Percentiles rank a stretch among this genome's conserved stretches.
Evolutionary conservation across 2,888 invertebrate species (phyloP).

Genomic region (Cheilosia urbana): DNA sequence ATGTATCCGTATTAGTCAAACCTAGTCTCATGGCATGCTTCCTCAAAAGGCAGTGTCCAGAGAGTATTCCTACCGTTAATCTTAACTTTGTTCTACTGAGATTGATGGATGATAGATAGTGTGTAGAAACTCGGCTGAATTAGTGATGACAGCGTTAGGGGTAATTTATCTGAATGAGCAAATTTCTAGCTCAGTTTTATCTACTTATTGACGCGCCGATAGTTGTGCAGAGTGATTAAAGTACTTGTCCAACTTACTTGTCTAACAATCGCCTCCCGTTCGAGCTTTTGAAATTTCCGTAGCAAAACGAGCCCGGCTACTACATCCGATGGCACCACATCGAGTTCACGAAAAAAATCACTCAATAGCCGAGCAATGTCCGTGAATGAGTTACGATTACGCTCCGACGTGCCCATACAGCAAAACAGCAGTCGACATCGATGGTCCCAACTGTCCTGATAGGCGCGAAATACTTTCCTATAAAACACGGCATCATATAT

Average conservation of each 20-base stretch:
- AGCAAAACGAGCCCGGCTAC: constrained; percentile 92
- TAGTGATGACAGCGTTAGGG: neutral
- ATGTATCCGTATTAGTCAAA: too few species aligned
- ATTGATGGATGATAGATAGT: neutral
- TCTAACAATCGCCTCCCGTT: constrained; percentile 89
- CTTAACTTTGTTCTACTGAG: too few species aligned
- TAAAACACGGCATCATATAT: constrained; percentile 77
- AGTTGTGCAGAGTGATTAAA: too few species aligned
- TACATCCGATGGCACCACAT: constrained; percentile 94
- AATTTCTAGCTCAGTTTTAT: too few species aligned
- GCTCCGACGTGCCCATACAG: constrained; percentile 91
- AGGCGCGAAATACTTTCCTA: constrained; percentile 93
- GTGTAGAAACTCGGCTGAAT: neutral
- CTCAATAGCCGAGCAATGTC: constrained; percentile 93
- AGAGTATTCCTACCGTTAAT: too few species aligned
- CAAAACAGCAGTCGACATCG: constrained; percentile 92
- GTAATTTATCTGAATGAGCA: too few species aligned
- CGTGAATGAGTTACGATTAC: constrained; percentile 91
- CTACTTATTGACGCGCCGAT: too few species aligned
- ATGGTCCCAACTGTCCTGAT: constrained; percentile 95
- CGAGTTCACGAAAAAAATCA: constrained; percentile 94
- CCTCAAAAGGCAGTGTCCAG: too few species aligned
- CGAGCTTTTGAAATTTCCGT: constrained; percentile 91
- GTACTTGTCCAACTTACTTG: constrained; percentile 83
- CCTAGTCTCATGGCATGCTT: too few species aligned